phyloP scores from a whole-genome alignment of 2,113 vertebrate species.

The Tretioscincus oriximinensis region DNA sequence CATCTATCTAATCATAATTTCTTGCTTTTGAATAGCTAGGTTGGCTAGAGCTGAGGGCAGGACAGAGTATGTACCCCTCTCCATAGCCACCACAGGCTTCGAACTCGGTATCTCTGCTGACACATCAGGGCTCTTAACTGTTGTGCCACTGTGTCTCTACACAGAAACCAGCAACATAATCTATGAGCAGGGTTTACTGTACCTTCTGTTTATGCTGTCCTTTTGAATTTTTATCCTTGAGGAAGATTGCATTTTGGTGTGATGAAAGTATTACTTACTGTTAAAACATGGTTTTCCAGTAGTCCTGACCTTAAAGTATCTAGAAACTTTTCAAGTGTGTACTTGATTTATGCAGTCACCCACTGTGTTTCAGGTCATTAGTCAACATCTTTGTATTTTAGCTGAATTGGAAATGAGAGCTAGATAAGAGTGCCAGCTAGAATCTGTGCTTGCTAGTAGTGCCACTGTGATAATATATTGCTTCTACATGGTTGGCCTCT shows the following conservation, averaged over 20 bases:
- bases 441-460: neutral
- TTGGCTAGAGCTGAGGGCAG: no score
- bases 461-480: slow-evolving; percentile 4
- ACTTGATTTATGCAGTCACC: slow-evolving; percentile 36
- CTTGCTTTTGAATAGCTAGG: no score
- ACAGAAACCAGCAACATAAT: neutral
- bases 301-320: slow-evolving; percentile 24
- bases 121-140: no score
- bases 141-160: no score
- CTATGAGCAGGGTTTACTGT: neutral
- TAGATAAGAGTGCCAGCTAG: slow-evolving; percentile 36
- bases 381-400: slow-evolving; percentile 32
- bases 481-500: neutral
- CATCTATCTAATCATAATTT: no score
- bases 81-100: no score
- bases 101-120: no score
- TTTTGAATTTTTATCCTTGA: slow-evolving; percentile 6
- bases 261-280: slow-evolving; percentile 12
- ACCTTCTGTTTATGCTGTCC: slow-evolving; percentile 5
- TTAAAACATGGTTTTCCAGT: slow-evolving; percentile 31
- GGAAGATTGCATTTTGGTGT: slow-evolving; percentile 21
- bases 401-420: slow-evolving; percentile 30
- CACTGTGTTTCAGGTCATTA: slow-evolving; percentile 29
- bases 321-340: slow-evolving; percentile 16
- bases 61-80: no score